Evolutionary conservation across 2,888 invertebrate species (phyloP), one percentile per base, ranked within the genome.

Genomic region (Xanthorhoe spadicearia): DNA sequence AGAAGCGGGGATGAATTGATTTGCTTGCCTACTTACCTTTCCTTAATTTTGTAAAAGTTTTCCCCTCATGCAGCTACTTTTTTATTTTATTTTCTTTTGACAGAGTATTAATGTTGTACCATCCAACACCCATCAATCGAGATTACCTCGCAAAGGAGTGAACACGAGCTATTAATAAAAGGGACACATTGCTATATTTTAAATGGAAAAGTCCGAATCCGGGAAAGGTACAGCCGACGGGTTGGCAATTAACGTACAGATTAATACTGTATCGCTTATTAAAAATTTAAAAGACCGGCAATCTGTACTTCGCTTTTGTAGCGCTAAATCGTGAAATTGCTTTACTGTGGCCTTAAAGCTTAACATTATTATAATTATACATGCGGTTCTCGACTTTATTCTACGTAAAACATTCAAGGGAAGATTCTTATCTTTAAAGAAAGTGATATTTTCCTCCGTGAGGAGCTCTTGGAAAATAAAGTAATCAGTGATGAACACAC

Each of bases 221-320:
- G 58, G 62, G 53, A 50, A 57, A 59, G 54, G 68, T 62, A 57
- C 59, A 51, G 61, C 70, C 62, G 56, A 32, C 56, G 64, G 56
- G 56, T 65, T 64, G 72, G 77, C 81, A 83, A 86, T 86, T 86
- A 86, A 79, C 81, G 82, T 75, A 72, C 71, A 79, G 79, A 84
- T 86, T 85, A 84, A 83, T 69, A 77, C 77, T 83, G 83, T 83
- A 86, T 83, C 81, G 83, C 84, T 82, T 82, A 85, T 84, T 80
- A 81, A 77, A 74, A 78, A 79, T 54, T 28, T 61, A 61, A 57
- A 6, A 17, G 15, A 43, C 13, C 52, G 32, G 6, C 38, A 48
- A 15, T 38, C 17, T 46, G 10, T 10, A 19, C 18, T 18, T 46
- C 15, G 1, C n/a, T 7, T 46, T 56, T 51, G 23, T 10, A 53